phyloP scores from a whole-genome alignment of 2,113 vertebrate genomes.

The Oriolus oriolus region DNA sequence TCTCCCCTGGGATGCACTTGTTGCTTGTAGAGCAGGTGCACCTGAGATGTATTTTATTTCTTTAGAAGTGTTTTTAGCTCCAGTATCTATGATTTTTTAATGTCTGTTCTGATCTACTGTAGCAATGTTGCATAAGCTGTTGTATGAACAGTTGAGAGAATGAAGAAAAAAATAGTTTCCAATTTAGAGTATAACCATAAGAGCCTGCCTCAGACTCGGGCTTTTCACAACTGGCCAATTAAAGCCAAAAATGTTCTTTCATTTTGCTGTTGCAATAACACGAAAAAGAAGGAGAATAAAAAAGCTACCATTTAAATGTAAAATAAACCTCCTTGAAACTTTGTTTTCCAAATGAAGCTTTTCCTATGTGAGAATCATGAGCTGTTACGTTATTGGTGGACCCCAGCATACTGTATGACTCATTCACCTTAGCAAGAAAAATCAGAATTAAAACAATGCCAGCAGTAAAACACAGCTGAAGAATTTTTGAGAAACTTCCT shows the following conservation, averaged over 20 bases:
- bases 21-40: not conserved
- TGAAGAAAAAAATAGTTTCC: not conserved
- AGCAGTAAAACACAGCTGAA: not conserved
- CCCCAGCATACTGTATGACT: not conserved
- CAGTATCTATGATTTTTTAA: not conserved
- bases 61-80: not conserved
- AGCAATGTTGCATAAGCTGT: not conserved
- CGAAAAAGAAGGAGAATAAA: not conserved
- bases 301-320: not conserved
- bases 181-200: not conserved
- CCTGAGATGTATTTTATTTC: not conserved
- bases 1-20: not conserved
- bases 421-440: not conserved
- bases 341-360: not conserved
- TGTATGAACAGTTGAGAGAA: not conserved
- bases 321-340: not conserved
- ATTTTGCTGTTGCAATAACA: not conserved
- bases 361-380: not conserved
- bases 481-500: not conserved
- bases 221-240: not conserved
- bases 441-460: not conserved
- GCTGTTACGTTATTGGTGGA: not conserved
- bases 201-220: not conserved
- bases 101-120: not conserved
- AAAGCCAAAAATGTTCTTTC: not conserved